Evolutionary conservation across 2,113 vertebrate genomes (phyloP).

Genomic region (Eublepharis macularius): DNA sequence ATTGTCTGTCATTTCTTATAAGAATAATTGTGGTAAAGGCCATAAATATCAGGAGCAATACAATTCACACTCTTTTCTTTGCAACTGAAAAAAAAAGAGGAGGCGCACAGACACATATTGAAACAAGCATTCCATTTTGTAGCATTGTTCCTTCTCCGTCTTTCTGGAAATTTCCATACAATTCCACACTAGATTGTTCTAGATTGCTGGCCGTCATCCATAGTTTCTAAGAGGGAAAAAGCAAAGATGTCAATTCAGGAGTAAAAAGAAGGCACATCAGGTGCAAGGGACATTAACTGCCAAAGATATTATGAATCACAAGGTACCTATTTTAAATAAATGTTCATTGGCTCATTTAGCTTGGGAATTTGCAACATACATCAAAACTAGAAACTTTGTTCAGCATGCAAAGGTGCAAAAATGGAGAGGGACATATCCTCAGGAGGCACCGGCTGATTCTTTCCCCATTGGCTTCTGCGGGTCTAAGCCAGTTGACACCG

Average conservation of each 20-base stretch:
- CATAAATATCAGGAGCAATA: too few species aligned
- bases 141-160: too few species aligned
- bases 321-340: constrained; percentile 74
- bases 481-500: constrained; percentile 22
- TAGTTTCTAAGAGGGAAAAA: constrained; percentile 46
- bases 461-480: background rate
- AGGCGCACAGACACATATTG: too few species aligned
- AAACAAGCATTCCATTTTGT: too few species aligned
- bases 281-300: constrained; percentile 58
- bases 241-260: constrained; percentile 46
- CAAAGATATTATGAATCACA: constrained; percentile 68
- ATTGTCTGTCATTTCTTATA: too few species aligned
- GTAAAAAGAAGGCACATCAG: constrained; percentile 46
- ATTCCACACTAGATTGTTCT: constrained; percentile 25
- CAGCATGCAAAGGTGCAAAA: constrained; percentile 48
- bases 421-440: constrained; percentile 2
- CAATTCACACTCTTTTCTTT: too few species aligned
- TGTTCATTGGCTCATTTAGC: constrained; percentile 75
- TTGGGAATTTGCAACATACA: constrained; percentile 67
- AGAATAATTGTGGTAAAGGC: too few species aligned
- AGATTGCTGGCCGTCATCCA: constrained; percentile 30
- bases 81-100: too few species aligned
- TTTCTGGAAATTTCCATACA: background rate
- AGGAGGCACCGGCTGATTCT: background rate
- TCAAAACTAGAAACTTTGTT: constrained; percentile 73